Evolutionary conservation across 2,797 vertebrate genomes (phyloP).

Genomic region (Alfaro cultratus): DNA sequence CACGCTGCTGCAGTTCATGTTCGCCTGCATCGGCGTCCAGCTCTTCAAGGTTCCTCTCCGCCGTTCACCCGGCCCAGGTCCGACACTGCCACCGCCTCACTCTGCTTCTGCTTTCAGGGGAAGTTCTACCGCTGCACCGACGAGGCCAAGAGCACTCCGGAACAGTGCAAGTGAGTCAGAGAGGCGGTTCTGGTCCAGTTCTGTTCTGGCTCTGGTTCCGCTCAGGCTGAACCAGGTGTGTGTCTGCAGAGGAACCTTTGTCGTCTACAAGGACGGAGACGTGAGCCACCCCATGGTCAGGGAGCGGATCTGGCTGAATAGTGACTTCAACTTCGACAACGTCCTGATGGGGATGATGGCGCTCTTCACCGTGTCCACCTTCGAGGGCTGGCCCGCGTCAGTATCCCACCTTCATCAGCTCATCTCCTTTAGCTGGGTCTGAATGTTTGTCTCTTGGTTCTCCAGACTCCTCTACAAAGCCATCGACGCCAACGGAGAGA

Average conservation of each 20-base stretch:
- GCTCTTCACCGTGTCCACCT: constrained; percentile 97
- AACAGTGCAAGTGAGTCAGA: constrained; percentile 91
- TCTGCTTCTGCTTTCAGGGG: constrained; percentile 80
- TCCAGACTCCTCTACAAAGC: constrained; percentile 85
- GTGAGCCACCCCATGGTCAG: constrained; percentile 93
- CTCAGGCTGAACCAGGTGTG: background rate
- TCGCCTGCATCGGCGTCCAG: constrained; percentile 91
- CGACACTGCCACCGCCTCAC: too few species aligned
- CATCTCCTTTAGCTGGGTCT: too few species aligned
- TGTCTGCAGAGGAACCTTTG: constrained; percentile 91
- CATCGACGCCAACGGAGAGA: constrained; percentile 91
- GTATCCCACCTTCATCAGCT: constrained; percentile 40
- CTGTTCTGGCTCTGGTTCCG: background rate
- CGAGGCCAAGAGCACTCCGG: constrained; percentile 93
- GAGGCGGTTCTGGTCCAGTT: background rate
- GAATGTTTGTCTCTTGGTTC: background rate
- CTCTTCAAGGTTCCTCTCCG: constrained; percentile 86
- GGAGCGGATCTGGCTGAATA: constrained; percentile 93
- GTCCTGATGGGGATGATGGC: constrained; percentile 98
- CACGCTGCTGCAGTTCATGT: constrained; percentile 94
- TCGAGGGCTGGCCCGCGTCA: constrained; percentile 98
- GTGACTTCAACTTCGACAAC: constrained; percentile 98
- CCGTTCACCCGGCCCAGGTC: background rate
- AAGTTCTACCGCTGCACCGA: constrained; percentile 98
- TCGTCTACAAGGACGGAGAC: constrained; percentile 96